A percentile compares a stretch with the other conserved stretches of the same genome.
Evolutionary conservation across 2,797 vertebrate species (phyloP).

Genomic region (Spondyliosoma cantharus): DNA sequence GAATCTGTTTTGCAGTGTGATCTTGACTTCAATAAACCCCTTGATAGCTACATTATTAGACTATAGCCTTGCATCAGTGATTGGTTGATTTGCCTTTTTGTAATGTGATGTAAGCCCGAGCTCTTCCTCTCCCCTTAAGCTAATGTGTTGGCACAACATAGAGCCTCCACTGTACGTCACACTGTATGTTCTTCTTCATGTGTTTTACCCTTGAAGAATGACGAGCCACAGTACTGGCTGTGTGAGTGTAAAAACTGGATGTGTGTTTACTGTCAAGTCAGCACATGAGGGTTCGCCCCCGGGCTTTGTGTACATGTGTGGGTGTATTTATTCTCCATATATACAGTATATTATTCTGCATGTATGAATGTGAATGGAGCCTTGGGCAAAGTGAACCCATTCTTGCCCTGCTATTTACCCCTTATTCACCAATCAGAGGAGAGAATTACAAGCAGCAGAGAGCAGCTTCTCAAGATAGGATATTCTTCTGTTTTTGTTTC

Average conservation of each 20-base stretch:
- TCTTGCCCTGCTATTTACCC: slow-evolving; percentile 15
- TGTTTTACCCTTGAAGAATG: slow-evolving; percentile 9
- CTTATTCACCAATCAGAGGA: slow-evolving; percentile 32
- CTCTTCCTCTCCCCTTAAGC: not conserved
- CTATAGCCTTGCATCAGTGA: not conserved
- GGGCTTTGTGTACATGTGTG: not conserved
- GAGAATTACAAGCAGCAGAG: not conserved
- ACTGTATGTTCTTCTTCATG: not conserved
- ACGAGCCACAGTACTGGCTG: not conserved
- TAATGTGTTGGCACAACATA: not conserved
- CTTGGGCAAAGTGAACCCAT: slow-evolving; percentile 22
- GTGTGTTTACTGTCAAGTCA: slow-evolving; percentile 41
- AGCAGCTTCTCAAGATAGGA: not conserved
- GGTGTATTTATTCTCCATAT: slow-evolving; percentile 1
- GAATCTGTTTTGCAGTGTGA: not conserved
- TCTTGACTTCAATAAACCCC: not conserved
- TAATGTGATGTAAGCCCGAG: not conserved
- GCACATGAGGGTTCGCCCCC: not conserved
- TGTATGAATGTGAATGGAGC: slow-evolving; percentile 22
- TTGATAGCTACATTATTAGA: not conserved
- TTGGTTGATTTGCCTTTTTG: slow-evolving; percentile 5
- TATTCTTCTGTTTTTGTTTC: not conserved
- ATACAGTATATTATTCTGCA: slow-evolving; percentile 3
- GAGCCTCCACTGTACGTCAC: not conserved
- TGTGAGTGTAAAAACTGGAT: slow-evolving; percentile 3